Evolutionary conservation across 64 coral and sea anemone species (phyloP).

Genomic region (Astreopora myriophthalma): DNA sequence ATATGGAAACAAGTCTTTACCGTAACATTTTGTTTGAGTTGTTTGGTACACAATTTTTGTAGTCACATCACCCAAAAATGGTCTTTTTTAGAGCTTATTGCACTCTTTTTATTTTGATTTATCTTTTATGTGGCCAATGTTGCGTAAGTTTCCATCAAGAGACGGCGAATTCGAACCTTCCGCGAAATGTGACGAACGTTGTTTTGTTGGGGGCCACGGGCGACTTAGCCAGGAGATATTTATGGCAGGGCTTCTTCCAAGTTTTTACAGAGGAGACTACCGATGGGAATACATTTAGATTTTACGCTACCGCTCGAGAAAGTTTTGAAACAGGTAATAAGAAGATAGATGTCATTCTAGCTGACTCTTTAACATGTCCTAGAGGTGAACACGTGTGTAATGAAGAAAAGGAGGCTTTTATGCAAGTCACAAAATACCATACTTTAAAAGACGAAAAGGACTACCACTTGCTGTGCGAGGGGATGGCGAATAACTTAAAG

Average conservation of each 20-base stretch:
- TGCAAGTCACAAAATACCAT: conserved; percentile 24
- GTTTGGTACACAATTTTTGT: no score
- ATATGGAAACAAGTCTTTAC: not conserved
- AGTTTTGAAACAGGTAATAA: conserved; percentile 38
- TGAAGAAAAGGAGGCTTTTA: not conserved
- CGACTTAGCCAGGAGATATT: conserved; percentile 83
- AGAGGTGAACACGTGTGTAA: not conserved
- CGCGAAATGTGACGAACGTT: conserved; percentile 53
- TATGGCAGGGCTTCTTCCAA: conserved; percentile 82
- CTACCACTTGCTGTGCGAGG: conserved; percentile 60
- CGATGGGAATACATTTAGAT: conserved; percentile 23
- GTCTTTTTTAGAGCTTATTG: not conserved
- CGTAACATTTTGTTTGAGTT: not conserved
- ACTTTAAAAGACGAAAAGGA: conserved; percentile 79
- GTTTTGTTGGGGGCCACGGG: conserved; percentile 84
- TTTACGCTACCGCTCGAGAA: conserved; percentile 74
- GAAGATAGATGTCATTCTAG: conserved; percentile 62
- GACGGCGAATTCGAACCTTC: not conserved
- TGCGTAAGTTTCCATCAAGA: not conserved
- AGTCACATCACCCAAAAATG: not conserved
- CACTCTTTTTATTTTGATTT: not conserved
- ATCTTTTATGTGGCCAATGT: not conserved
- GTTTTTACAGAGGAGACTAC: conserved; percentile 57
- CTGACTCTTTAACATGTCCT: conserved; percentile 51
- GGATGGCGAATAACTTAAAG: conserved; percentile 14